Percentiles rank a stretch among this genome's conserved stretches.
Evolutionary conservation across 2,888 invertebrate genomes (phyloP).

Genomic region (Ptychoptera contaminata): DNA sequence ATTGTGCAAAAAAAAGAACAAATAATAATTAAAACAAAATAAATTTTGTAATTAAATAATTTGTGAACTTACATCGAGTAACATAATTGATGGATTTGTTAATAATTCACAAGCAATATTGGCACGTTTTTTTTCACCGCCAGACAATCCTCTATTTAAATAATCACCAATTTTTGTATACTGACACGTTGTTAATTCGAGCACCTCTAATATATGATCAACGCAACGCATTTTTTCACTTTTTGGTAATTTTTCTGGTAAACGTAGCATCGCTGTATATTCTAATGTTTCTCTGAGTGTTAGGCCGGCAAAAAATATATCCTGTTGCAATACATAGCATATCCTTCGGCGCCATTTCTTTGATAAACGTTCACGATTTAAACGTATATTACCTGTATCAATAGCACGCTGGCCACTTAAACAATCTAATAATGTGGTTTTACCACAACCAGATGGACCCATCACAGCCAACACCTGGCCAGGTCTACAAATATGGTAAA

Average conservation of each 20-base stretch:
- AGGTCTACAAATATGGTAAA: conserved; percentile 30
- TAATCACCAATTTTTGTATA: conserved; percentile 66
- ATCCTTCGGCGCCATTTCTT: conserved; percentile 59
- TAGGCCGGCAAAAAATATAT: conserved; percentile 64
- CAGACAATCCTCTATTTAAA: conserved; percentile 58
- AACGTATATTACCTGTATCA: conserved; percentile 46
- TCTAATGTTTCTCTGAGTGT: conserved; percentile 61
- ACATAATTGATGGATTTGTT: conserved; percentile 62
- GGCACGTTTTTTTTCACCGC: conserved; percentile 69
- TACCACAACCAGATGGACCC: conserved; percentile 67
- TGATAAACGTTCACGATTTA: conserved; percentile 46
- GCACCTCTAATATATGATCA: conserved; percentile 57
- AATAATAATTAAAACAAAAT: conserved; percentile 3
- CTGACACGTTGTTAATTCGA: conserved; percentile 58
- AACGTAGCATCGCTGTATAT: conserved; percentile 37
- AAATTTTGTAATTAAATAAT: neutral
- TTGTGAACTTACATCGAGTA: conserved; percentile 48
- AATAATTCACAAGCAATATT: conserved; percentile 70
- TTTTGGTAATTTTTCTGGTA: conserved; percentile 55
- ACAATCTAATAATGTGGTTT: conserved; percentile 62
- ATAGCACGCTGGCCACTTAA: conserved; percentile 53
- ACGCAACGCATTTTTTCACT: conserved; percentile 61
- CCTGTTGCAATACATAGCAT: conserved; percentile 68
- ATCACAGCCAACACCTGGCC: conserved; percentile 67
- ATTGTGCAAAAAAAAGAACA: conserved; percentile 1